A percentile compares a stretch with the other conserved stretches of the same genome.
These are phyloP conservation scores for Chaenocephalus aceratus DNA, from an alignment of 2,113 vertebrate genomes.

Conservation along the genomic window DNA sequence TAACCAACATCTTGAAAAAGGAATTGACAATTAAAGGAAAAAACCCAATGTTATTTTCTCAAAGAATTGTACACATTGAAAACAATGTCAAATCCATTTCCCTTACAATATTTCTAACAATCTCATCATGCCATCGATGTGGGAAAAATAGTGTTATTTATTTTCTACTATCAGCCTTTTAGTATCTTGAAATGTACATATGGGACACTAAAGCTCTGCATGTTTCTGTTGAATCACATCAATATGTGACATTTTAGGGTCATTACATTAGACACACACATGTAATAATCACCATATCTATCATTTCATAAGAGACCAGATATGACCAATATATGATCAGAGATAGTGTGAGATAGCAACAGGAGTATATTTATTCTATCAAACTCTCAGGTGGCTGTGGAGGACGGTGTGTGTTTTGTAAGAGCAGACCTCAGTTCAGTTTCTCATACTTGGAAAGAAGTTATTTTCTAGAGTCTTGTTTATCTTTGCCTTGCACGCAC, in stretches of 20 bases:
- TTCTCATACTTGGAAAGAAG: constrained; percentile 63
- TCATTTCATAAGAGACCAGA: constrained; percentile 20
- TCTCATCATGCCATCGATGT: not conserved
- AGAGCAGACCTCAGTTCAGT: constrained; percentile 41
- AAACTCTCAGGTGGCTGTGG: constrained; percentile 57
- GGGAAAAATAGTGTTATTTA: not conserved
- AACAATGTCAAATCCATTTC: not conserved
- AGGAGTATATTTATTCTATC: constrained; percentile 35
- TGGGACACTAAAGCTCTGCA: constrained; percentile 9
- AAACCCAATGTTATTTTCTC: not conserved
- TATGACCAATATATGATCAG: not conserved
- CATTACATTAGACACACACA: not conserved
- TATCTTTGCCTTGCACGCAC: constrained; percentile 85
- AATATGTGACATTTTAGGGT: constrained; percentile 9
- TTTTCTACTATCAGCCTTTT: constrained; percentile 17
- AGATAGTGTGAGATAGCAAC: constrained; percentile 9
- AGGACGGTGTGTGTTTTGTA: constrained; percentile 36
- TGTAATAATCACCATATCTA: not conserved
- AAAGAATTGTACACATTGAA: not conserved
- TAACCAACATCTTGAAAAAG: not conserved
- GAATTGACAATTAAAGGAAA: not conserved
- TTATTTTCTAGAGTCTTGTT: constrained; percentile 82
- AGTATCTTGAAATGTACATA: not conserved
- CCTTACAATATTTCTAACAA: not conserved
- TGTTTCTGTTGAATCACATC: constrained; percentile 26